phyloP scores from a whole-genome alignment of 2,888 invertebrate species.

The Lasioglossum pauxillum region DNA sequence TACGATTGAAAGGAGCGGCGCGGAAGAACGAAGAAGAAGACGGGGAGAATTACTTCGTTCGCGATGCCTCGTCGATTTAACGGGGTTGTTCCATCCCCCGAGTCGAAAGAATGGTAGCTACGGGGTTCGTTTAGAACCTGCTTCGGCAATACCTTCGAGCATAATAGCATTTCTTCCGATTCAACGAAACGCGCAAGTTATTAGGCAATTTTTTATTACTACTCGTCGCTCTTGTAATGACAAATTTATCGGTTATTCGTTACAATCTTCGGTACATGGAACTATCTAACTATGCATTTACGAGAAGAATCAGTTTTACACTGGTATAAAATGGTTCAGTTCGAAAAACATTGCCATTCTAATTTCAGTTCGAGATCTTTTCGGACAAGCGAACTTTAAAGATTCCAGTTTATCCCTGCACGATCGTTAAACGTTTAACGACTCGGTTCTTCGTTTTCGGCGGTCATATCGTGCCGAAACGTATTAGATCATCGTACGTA shows the following conservation, averaged over 20 bases:
- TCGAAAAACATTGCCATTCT: background rate
- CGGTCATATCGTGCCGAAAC: slow-evolving; percentile 12
- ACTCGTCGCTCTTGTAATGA: background rate
- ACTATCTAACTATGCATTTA: background rate
- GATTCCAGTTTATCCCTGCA: slow-evolving; percentile 33
- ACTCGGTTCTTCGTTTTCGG: slow-evolving; percentile 41
- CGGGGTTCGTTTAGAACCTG: background rate
- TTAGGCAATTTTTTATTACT: background rate
- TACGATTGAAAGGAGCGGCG: background rate
- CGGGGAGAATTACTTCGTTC: background rate
- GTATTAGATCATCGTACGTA: slow-evolving; percentile 25
- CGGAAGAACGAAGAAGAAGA: background rate
- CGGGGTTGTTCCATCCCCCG: background rate
- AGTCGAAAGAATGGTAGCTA: background rate
- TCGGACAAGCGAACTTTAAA: slow-evolving; percentile 24
- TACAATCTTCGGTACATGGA: background rate
- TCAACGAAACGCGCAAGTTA: background rate
- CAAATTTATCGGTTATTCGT: background rate
- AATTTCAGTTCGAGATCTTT: background rate
- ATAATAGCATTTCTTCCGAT: background rate
- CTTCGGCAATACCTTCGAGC: background rate
- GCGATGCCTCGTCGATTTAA: slow-evolving; percentile 6
- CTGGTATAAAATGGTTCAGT: background rate
- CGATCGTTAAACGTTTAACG: slow-evolving; percentile 61
- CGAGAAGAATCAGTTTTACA: background rate